Evolutionary conservation across 2,888 invertebrate genomes (phyloP).

Genomic region (Apotomis capreana): DNA sequence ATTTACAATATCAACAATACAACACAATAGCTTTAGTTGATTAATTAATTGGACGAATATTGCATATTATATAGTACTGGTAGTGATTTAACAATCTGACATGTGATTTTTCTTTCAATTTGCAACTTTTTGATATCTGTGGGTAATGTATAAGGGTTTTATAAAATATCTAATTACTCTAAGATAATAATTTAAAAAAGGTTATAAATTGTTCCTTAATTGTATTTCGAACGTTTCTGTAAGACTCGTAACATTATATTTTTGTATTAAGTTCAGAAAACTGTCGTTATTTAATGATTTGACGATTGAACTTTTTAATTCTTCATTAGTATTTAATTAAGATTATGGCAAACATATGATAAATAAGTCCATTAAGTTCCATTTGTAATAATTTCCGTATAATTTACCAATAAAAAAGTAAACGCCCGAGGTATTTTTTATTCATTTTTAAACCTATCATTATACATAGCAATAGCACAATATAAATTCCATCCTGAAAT

Average conservation of each 20-base stretch:
- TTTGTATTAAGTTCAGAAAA: conserved; percentile 8
- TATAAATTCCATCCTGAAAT: too few relatives aligned
- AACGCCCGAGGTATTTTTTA: conserved; percentile 5
- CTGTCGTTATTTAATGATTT: not conserved
- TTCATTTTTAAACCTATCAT: not conserved
- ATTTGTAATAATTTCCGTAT: conserved; percentile 46
- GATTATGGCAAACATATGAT: conserved; percentile 28
- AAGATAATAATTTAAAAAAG: not conserved
- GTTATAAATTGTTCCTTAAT: conserved; percentile 4
- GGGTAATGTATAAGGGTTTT: conserved; percentile 1
- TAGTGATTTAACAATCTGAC: not conserved
- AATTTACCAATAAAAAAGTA: conserved; percentile 45
- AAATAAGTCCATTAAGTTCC: conserved; percentile 47
- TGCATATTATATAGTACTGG: not conserved
- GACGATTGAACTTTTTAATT: conserved; percentile 24
- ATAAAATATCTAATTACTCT: not conserved
- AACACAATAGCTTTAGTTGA: too few relatives aligned
- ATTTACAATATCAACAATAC: not conserved
- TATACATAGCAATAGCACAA: not conserved
- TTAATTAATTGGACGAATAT: too few relatives aligned
- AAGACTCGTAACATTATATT: conserved; percentile 15
- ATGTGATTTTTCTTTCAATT: conserved; percentile 6
- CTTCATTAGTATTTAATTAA: conserved; percentile 27
- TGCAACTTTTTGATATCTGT: conserved; percentile 1
- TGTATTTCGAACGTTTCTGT: conserved; percentile 8